Conservation (phyloP, 2,113 vertebrate species). For the Pomatostomus ruficeps region DNA sequence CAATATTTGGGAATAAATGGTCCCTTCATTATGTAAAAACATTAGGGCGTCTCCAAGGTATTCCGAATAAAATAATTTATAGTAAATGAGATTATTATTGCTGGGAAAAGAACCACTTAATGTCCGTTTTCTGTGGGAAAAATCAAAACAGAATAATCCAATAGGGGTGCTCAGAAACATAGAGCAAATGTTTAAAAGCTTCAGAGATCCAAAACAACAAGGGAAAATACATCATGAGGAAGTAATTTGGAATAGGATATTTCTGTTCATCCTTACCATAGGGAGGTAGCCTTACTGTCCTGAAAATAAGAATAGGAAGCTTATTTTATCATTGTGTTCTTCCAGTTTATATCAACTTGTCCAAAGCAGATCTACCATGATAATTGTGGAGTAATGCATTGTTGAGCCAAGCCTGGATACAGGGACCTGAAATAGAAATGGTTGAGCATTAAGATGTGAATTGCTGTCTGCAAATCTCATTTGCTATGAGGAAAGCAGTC, state of each 20-base stretch:
- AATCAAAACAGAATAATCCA: slow-evolving; percentile 27
- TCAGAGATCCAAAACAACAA: neutral
- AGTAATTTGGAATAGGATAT: neutral
- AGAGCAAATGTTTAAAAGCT: slow-evolving; percentile 47
- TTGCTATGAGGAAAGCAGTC: neutral
- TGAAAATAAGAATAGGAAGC: neutral
- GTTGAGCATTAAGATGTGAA: neutral
- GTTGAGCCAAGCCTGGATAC: neutral
- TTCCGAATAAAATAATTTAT: slow-evolving; percentile 72
- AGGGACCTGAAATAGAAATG: neutral
- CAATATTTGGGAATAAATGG: slow-evolving; percentile 60
- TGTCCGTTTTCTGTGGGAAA: slow-evolving; percentile 61
- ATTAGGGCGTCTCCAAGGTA: slow-evolving; percentile 69
- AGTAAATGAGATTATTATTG: slow-evolving; percentile 73
- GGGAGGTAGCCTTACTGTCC: neutral
- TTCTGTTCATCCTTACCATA: neutral
- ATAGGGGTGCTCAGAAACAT: slow-evolving; percentile 24
- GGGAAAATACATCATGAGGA: slow-evolving; percentile 25
- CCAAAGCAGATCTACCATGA: neutral
- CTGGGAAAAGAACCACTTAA: slow-evolving; percentile 73
- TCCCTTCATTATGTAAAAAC: slow-evolving; percentile 67
- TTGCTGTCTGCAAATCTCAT: neutral
- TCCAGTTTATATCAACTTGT: neutral
- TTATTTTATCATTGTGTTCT: neutral
- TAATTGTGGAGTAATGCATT: neutral